Percentiles rank a stretch among this genome's conserved stretches.
Evolutionary conservation across 2,797 vertebrate species (phyloP).

Genomic region (Aldrovandia affinis): DNA sequence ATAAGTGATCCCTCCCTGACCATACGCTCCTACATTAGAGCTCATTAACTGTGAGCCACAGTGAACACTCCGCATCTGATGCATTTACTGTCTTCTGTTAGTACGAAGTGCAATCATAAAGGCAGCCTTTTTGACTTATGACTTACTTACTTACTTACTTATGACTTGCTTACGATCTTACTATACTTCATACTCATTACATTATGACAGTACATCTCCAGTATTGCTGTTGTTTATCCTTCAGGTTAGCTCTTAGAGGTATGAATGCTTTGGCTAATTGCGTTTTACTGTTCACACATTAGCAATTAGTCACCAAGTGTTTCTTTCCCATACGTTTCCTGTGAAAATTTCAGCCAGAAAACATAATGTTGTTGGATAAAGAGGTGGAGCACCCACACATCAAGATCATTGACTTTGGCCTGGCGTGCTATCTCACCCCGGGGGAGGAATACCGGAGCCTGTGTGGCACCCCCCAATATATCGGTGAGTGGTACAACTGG

Average conservation of each 20-base stretch:
- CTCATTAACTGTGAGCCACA: not conserved
- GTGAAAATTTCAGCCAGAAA: constrained; percentile 56
- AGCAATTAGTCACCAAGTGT: not conserved
- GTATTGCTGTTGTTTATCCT: not conserved
- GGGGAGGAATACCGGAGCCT: constrained; percentile 55
- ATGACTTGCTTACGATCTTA: too few species aligned
- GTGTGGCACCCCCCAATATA: constrained; percentile 56
- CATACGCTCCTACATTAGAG: not conserved
- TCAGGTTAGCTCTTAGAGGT: not conserved
- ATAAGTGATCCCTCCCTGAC: not conserved
- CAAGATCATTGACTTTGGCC: constrained; percentile 63
- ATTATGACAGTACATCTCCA: too few species aligned
- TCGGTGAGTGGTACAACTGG: constrained; percentile 41
- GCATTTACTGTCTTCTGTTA: too few species aligned
- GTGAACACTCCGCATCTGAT: not conserved
- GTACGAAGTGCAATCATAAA: too few species aligned
- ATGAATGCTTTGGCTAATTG: not conserved
- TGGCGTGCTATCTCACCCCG: constrained; percentile 52
- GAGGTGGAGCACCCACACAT: constrained; percentile 48
- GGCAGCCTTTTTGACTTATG: too few species aligned
- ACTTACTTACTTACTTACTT: too few species aligned
- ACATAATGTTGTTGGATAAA: constrained; percentile 61
- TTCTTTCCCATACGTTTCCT: not conserved
- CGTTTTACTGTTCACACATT: not conserved
- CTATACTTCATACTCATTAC: too few species aligned